These are phyloP conservation scores for Telmatherina bonti DNA, from an alignment of 2,797 vertebrate species.

Conservation along the genomic window DNA sequence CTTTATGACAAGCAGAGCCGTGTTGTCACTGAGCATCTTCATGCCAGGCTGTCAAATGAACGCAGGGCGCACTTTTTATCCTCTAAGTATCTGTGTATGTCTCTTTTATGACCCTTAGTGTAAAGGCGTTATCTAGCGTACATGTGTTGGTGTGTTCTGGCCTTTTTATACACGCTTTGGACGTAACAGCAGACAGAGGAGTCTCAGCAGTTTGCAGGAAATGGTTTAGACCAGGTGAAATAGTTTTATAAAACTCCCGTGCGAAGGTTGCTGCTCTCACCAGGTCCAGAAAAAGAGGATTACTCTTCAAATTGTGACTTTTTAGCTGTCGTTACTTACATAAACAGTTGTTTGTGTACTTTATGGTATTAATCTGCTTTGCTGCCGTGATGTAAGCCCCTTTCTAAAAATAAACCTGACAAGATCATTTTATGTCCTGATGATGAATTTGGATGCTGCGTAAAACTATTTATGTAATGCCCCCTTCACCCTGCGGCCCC, in stretches of 20 bases:
- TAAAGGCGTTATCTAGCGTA: conserved; percentile 31
- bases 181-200: background rate
- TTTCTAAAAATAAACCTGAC: conserved; percentile 73
- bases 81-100: background rate
- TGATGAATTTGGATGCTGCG: conserved; percentile 66
- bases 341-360: conserved; percentile 42
- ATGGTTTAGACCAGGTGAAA: background rate
- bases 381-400: conserved; percentile 59
- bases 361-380: conserved; percentile 58
- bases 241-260: background rate
- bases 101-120: conserved; percentile 6
- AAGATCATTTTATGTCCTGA: conserved; percentile 60
- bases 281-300: conserved; percentile 20
- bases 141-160: conserved; percentile 4
- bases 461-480: conserved; percentile 75
- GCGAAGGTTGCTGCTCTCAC: background rate
- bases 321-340: conserved; percentile 27
- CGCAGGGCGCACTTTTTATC: conserved; percentile 15
- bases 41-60: conserved; percentile 47
- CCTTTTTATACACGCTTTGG: background rate
- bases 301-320: conserved; percentile 15
- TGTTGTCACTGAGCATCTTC: conserved; percentile 47
- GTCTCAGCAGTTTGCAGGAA: background rate
- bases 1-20: conserved; percentile 32
- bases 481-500: background rate